Evolutionary conservation across 2,113 vertebrate species (phyloP), one percentile per base, ranked within the genome.

Genomic region (Chaenocephalus aceratus): DNA sequence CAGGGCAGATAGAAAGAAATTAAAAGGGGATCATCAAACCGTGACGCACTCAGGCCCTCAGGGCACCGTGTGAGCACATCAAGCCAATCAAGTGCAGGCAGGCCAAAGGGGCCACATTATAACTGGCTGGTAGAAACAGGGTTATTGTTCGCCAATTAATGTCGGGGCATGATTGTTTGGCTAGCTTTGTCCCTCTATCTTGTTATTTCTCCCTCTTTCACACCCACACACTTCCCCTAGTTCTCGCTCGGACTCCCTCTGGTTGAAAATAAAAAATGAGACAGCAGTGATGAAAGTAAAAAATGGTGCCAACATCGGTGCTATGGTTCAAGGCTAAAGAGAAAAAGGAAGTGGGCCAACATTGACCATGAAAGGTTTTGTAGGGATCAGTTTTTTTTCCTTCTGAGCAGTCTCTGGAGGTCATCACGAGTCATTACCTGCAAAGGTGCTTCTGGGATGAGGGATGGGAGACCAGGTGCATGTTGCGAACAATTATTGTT

Each of bases 21-120:
- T 77, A 81, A 85, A 86, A 86, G 80, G 56, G 76, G 79, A 84
- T 89, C 86, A 93, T 86, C 80, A 86, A 91, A 91, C 70, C 78
- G 54, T 92, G 87, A 91, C 76, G 62, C 81, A 82, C 77, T 83
- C 45, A 56, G 83, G 62, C 81, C 80, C 77, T 83, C 45, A 56
- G 83, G 77, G 83, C 87, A 71, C 61, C 3, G n/a, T 65, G 81
- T 75, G 77, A 85, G 79, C 77, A 70, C 71, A 85, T 75, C 56
- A 36, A 84, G 79, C 83, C 85, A 88, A 91, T 91, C 79, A 87
- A 77, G 46, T 34, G 48, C 58, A 77, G 78, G 48, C 60, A 34
- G 53, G 84, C 86, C 77, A 83, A 85, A 52, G 79, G 77, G 88
- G 63, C 69, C 62, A 79, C 78, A 89, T 77, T 83, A 83, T 83